Conservation (phyloP, 2,797 vertebrate genomes). For the Echeneis naucrates region DNA sequence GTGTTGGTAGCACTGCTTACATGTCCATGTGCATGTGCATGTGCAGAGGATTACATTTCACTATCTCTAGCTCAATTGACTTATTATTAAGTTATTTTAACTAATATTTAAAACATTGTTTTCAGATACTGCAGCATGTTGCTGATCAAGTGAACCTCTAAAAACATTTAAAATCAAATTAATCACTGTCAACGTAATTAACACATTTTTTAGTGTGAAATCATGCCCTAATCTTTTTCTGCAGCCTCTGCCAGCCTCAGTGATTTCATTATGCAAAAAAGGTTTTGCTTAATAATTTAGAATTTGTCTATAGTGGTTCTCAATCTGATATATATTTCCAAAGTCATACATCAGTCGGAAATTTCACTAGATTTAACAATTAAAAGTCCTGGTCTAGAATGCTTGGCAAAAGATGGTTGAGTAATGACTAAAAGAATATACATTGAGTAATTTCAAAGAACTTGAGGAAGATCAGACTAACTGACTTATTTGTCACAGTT, state of each 20-base stretch:
- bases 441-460: neutral
- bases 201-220: no score
- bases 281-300: neutral
- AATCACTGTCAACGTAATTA: no score
- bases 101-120: no score
- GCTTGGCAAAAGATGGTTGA: constrained; percentile 14
- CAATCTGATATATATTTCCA: neutral
- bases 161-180: no score
- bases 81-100: neutral
- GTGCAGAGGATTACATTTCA: neutral
- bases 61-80: neutral
- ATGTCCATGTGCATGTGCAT: neutral
- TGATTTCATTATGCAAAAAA: constrained; percentile 27
- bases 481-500: neutral
- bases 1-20: neutral
- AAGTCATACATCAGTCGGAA: neutral
- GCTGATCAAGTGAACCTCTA: no score
- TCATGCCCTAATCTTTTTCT: no score
- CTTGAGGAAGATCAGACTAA: constrained; percentile 8
- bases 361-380: neutral
- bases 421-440: neutral
- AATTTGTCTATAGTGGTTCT: constrained; percentile 13
- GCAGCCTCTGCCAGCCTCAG: neutral
- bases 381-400: constrained; percentile 19
- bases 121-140: no score